These are phyloP conservation scores for Drosophila asahinai DNA, from an alignment of 1,140 invertebrate genomes.

Conservation along the genomic window DNA sequence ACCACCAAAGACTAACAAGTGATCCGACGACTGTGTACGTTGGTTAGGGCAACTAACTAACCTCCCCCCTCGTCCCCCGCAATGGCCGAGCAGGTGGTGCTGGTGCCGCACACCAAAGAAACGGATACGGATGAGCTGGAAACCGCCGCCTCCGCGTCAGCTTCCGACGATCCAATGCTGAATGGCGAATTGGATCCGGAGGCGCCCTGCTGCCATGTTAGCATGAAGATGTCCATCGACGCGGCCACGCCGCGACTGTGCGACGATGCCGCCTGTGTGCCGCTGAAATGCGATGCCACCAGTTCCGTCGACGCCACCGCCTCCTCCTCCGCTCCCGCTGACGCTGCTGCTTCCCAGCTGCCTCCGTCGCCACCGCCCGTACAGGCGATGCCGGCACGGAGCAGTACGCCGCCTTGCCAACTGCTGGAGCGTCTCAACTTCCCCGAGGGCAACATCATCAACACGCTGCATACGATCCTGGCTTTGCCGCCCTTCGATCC, in stretches of 20 bases:
- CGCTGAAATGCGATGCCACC: slow-evolving; percentile 26
- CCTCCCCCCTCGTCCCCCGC: background rate
- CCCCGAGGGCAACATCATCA: slow-evolving; percentile 73
- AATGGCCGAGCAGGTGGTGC: slow-evolving; percentile 71
- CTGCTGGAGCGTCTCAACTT: slow-evolving; percentile 71
- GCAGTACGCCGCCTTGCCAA: slow-evolving; percentile 59
- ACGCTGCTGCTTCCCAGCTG: slow-evolving; percentile 31
- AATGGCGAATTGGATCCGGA: slow-evolving; percentile 68
- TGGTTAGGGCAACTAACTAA: slow-evolving; percentile 16
- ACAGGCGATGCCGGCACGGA: slow-evolving; percentile 42
- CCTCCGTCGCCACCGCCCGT: slow-evolving; percentile 42
- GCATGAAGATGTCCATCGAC: slow-evolving; percentile 71
- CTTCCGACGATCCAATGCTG: slow-evolving; percentile 35
- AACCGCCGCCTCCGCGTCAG: slow-evolving; percentile 11
- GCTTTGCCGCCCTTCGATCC: slow-evolving; percentile 79
- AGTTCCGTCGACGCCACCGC: slow-evolving; percentile 16
- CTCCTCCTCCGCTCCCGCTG: slow-evolving; percentile 2
- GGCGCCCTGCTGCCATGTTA: slow-evolving; percentile 69
- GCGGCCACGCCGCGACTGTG: slow-evolving; percentile 54
- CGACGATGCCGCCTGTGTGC: slow-evolving; percentile 37
- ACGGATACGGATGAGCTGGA: slow-evolving; percentile 41
- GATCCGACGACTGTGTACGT: slow-evolving; percentile 42
- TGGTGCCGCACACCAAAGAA: slow-evolving; percentile 61
- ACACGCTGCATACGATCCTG: slow-evolving; percentile 75
- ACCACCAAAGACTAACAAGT: slow-evolving; percentile 69